A percentile compares a stretch with the other conserved stretches of the same genome.
phyloP scores from a whole-genome alignment of 2,888 invertebrate species.

The Netelia melanura region DNA sequence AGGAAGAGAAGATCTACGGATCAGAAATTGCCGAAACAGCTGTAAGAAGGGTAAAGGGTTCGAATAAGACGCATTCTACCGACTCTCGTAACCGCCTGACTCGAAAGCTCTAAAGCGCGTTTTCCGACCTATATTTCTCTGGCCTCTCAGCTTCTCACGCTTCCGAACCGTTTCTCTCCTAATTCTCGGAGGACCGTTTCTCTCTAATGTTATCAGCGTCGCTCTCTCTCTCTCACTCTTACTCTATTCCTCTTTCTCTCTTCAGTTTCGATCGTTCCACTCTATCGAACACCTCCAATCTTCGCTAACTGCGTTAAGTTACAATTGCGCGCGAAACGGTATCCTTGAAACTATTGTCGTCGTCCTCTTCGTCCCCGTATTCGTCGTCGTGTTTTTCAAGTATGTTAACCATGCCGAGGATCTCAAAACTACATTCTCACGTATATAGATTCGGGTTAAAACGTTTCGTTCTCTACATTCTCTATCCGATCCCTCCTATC shows the following conservation, averaged over 20 bases:
- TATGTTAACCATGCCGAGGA: constrained; percentile 37
- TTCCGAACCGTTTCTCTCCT: background rate
- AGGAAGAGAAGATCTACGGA: background rate
- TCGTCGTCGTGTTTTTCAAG: constrained; percentile 29
- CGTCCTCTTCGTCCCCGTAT: constrained; percentile 44
- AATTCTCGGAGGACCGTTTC: background rate
- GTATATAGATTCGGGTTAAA: constrained; percentile 20
- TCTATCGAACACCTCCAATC: constrained; percentile 68
- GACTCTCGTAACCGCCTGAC: background rate
- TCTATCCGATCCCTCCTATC: background rate
- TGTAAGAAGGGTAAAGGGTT: background rate
- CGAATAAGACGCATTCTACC: constrained; percentile 1
- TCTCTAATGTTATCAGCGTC: background rate
- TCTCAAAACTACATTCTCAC: constrained; percentile 58
- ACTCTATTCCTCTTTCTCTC: constrained; percentile 13
- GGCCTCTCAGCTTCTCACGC: background rate
- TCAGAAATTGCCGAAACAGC: constrained; percentile 22
- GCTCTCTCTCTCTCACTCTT: background rate
- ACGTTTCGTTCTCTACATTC: background rate
- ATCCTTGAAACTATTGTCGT: constrained; percentile 46
- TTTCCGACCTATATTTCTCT: background rate
- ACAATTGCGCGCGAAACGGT: constrained; percentile 37
- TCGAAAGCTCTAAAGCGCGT: background rate
- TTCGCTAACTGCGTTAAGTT: constrained; percentile 68
- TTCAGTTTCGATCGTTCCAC: constrained; percentile 33